Percentiles rank a stretch among this genome's conserved stretches.
Conservation (phyloP, 30 jellyfish, hydroid and myxozoan genomes). For the Turritopsis rubra region DNA sequence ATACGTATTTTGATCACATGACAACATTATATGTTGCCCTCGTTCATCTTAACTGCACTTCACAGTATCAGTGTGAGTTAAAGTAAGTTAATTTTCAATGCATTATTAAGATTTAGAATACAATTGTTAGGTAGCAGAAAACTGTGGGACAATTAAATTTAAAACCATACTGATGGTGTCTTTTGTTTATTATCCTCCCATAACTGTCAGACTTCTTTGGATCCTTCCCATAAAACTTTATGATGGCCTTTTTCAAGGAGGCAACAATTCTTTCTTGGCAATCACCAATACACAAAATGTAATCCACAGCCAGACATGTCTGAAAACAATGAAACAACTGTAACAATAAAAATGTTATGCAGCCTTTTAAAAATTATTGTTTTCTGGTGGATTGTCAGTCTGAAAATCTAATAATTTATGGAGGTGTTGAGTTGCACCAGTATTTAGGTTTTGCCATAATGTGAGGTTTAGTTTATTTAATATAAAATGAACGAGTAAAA, state of each 20-base stretch:
- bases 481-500: too few species aligned
- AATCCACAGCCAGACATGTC: conserved; percentile 95
- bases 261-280: conserved; percentile 53
- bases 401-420: too few species aligned
- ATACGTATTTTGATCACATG: too few species aligned
- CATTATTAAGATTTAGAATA: neutral
- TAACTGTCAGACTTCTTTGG: conserved; percentile 62
- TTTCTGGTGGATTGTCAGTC: too few species aligned
- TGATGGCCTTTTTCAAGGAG: conserved; percentile 48
- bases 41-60: too few species aligned
- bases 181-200: conserved; percentile 72
- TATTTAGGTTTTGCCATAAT: too few species aligned
- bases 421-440: too few species aligned
- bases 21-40: too few species aligned
- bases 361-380: too few species aligned
- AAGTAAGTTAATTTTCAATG: too few species aligned
- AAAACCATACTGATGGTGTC: conserved; percentile 53
- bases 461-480: too few species aligned
- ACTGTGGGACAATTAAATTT: neutral
- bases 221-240: conserved; percentile 70
- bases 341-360: neutral
- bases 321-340: conserved; percentile 1
- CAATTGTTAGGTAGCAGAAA: neutral
- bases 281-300: conserved; percentile 63
- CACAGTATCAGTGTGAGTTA: too few species aligned